phyloP scores from a whole-genome alignment of 2,888 invertebrate genomes.

The Cephus nigrinus region DNA sequence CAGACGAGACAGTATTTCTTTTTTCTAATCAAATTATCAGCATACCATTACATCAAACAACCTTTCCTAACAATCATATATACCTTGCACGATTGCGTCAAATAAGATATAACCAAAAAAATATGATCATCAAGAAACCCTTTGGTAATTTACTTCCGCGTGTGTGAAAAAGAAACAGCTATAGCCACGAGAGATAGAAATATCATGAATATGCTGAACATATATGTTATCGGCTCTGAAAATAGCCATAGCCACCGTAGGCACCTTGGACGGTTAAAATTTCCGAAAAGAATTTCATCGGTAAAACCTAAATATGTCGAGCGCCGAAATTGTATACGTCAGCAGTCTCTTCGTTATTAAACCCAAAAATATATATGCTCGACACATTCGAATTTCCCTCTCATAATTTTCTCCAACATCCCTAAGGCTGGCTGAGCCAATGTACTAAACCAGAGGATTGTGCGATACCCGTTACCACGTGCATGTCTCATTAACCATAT shows the following conservation, averaged over 20 bases:
- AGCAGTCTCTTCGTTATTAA: not conserved
- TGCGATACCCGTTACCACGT: not conserved
- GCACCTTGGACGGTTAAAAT: not conserved
- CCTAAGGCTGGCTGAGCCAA: not conserved
- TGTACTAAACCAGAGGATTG: not conserved
- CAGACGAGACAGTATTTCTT: not conserved
- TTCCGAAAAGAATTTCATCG: not conserved
- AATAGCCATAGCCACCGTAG: not conserved
- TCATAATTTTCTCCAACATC: not conserved
- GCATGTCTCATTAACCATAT: not conserved
- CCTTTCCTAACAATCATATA: not conserved
- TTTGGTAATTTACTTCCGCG: not conserved
- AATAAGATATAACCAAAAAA: not conserved
- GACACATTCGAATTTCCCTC: not conserved
- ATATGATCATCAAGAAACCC: not conserved
- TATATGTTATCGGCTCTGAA: not conserved
- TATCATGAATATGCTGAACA: not conserved
- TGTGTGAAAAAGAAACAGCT: not conserved
- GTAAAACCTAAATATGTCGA: not conserved
- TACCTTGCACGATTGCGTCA: not conserved
- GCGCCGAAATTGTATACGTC: not conserved
- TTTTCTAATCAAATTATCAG: not conserved
- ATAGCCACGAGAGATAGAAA: not conserved
- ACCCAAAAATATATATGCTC: not conserved
- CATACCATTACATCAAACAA: not conserved